A percentile compares a stretch with the other conserved stretches of the same genome.
Conservation (phyloP, 2,888 invertebrate genomes). For the Gandaritis pyraliata region DNA sequence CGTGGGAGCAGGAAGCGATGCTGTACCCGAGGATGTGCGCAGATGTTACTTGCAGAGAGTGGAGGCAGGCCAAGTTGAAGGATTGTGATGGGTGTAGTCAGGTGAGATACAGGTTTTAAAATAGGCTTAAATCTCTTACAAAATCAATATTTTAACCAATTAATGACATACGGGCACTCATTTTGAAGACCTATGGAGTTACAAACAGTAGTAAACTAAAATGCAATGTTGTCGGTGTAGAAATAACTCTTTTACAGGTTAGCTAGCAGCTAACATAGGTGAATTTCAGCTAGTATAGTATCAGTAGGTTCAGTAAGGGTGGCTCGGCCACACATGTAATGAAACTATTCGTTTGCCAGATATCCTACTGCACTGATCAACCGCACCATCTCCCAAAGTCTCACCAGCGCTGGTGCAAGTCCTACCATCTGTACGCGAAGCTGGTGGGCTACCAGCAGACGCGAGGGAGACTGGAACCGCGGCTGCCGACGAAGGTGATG, state of each 20-base stretch:
- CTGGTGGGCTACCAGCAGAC: conserved; percentile 85
- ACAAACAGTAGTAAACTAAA: too few relatives aligned
- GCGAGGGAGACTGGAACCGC: conserved; percentile 84
- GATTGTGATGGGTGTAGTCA: conserved; percentile 85
- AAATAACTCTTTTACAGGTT: too few relatives aligned
- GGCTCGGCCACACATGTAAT: too few relatives aligned
- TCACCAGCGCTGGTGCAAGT: conserved; percentile 86
- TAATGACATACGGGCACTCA: too few relatives aligned
- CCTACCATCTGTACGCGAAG: conserved; percentile 85
- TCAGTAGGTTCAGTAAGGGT: not conserved
- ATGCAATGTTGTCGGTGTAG: too few relatives aligned
- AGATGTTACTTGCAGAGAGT: conserved; percentile 82
- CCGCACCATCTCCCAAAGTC: conserved; percentile 77
- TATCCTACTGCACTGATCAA: conserved; percentile 82
- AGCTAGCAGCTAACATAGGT: too few relatives aligned
- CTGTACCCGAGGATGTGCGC: conserved; percentile 87
- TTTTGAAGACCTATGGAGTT: too few relatives aligned
- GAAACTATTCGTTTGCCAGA: conserved; percentile 49
- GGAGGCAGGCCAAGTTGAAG: conserved; percentile 72
- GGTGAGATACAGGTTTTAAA: conserved; percentile 52
- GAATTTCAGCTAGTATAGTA: not conserved
- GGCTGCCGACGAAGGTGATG: conserved; percentile 80
- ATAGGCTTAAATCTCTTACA: too few relatives aligned
- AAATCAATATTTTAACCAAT: too few relatives aligned
- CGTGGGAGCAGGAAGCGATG: conserved; percentile 88